Evolutionary conservation across 2,113 vertebrate genomes (phyloP).

Genomic region (Isichthys henryi): DNA sequence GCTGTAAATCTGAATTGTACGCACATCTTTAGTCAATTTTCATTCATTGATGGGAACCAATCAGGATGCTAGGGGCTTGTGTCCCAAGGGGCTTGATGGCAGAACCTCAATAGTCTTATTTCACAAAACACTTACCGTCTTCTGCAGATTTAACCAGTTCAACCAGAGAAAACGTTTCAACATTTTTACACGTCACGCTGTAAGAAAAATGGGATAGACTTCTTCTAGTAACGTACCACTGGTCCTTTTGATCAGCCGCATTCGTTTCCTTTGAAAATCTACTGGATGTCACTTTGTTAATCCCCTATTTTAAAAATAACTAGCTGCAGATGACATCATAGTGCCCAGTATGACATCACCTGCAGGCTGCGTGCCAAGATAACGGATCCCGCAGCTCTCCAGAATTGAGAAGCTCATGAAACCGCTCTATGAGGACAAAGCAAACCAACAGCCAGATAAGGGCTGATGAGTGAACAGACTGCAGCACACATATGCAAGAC

Average conservation of each 20-base stretch:
- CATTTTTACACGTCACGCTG: neutral
- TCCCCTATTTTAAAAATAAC: neutral
- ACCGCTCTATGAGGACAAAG: neutral
- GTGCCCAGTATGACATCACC: neutral
- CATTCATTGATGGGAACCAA: neutral
- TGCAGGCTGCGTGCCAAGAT: neutral
- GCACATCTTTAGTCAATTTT: neutral
- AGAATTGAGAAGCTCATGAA: neutral
- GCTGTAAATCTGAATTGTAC: neutral
- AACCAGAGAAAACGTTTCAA: neutral
- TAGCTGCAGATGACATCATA: neutral
- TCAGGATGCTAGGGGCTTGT: neutral
- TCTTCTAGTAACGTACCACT: neutral
- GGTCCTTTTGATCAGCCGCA: neutral
- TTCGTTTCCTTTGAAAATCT: neutral
- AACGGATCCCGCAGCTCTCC: neutral
- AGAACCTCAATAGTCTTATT: neutral
- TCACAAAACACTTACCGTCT: neutral
- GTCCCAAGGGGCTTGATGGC: neutral
- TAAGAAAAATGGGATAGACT: neutral
- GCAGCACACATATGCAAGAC: neutral
- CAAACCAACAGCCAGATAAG: neutral
- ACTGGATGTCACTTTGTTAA: neutral
- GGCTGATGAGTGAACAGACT: neutral
- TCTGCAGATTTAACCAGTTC: neutral